Evolutionary conservation across 1,140 invertebrate species (phyloP), one percentile per base, ranked within the genome.

Genomic region (Leguminivora glycinivorella): DNA sequence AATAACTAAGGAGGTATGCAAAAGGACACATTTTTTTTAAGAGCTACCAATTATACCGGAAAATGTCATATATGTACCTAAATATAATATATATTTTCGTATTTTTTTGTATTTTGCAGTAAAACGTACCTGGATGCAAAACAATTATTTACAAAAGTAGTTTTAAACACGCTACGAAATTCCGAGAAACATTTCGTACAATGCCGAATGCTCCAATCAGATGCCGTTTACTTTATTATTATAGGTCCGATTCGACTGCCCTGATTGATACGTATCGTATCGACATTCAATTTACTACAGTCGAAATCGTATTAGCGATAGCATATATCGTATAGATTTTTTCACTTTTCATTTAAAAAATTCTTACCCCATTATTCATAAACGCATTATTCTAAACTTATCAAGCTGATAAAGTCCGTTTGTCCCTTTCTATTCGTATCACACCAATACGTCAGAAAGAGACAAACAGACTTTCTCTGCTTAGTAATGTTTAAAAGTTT

Each of bases 161-260:
- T 63, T 31, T 63, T n/a, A 6, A 29, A 14, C 58, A 78, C 68
- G 71, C 69, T 71, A 73, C 70, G 67, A 67, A 43, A 70, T 78
- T 75, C 78, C 70, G 29, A 76, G 78, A 80, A 80, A 75, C 70
- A 67, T 72, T 75, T 60, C 71, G 69, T 69, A 74, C 73, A 72
- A 74, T 77, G 71, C 71, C 22, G 70, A 72, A 74, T 77, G 71
- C 70, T 31, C 70, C 69, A 71, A 74, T 74, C 71, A 67, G 71
- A 77, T 77, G 58, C 73, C 34, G 67, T 58, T 68, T 79, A 71
- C 71, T 81, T 77, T 81, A 81, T 81, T 79, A 81, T 81, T 79
- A 81, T 81, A 77, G 79, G 73, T 71, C 67, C 58, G 70, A 74
- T 72, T 22, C 56, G 52, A 25, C 38, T 60, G 66, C 34, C 29